Evolutionary conservation across 2,797 vertebrate species (phyloP).

Genomic region (Hippocampus kuda): DNA sequence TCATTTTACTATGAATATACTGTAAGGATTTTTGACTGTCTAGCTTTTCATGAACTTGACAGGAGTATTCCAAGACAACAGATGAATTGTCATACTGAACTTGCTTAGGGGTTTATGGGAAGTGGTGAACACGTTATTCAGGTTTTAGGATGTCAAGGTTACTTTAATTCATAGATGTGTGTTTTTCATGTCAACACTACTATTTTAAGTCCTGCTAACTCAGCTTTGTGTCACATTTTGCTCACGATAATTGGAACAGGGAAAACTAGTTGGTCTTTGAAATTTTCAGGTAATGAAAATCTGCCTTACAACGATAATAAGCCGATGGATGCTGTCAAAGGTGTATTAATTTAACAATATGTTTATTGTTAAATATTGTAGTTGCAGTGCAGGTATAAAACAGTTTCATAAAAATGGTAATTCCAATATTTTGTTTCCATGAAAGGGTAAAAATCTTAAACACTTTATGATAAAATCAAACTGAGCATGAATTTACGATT

Average conservation of each 20-base stretch:
- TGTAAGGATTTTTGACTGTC: not conserved
- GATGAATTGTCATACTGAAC: not conserved
- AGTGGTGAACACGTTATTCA: not conserved
- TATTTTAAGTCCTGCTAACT: not conserved
- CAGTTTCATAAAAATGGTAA: not conserved
- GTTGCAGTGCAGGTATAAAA: not conserved
- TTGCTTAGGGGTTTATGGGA: not conserved
- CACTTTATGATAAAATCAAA: not conserved
- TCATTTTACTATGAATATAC: not conserved
- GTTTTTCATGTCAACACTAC: not conserved
- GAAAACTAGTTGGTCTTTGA: conserved; percentile 28
- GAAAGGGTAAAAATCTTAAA: not conserved
- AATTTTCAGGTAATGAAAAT: conserved; percentile 59
- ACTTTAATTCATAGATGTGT: not conserved
- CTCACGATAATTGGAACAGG: conserved; percentile 27
- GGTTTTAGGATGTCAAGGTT: not conserved
- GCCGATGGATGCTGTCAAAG: not conserved
- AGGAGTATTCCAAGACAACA: not conserved
- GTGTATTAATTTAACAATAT: not conserved
- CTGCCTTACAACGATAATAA: conserved; percentile 2
- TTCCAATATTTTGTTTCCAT: not conserved
- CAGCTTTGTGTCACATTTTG: conserved; percentile 9
- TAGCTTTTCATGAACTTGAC: not conserved
- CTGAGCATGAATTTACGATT: not conserved
- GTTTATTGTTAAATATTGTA: not conserved